Evolutionary conservation across 2,113 vertebrate genomes (phyloP).

Genomic region (Hoplias malabaricus): DNA sequence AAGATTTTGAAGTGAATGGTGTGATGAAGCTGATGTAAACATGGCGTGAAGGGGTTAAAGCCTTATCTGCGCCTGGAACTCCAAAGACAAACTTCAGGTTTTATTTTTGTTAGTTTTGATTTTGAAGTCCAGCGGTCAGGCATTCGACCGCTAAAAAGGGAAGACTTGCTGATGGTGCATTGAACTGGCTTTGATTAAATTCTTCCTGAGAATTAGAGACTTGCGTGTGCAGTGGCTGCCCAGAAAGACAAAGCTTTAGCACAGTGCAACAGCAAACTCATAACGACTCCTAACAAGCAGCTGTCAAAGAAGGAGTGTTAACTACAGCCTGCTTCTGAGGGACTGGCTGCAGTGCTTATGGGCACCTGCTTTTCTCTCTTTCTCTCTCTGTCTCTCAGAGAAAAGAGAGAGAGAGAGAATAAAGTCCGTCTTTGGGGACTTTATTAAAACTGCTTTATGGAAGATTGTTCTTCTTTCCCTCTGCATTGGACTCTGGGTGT

Average conservation of each 20-base stretch:
- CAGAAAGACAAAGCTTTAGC: not conserved
- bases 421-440: conserved; percentile 72
- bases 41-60: too few species aligned
- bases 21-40: too few species aligned
- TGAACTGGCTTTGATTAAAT: not conserved
- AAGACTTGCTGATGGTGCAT: not conserved
- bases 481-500: conserved; percentile 21
- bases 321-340: not conserved
- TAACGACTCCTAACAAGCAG: not conserved
- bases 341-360: not conserved
- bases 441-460: conserved; percentile 75
- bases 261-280: too few species aligned
- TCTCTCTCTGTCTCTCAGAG: too few species aligned
- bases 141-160: not conserved
- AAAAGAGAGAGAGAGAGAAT: not conserved
- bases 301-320: not conserved
- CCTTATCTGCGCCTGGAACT: too few species aligned
- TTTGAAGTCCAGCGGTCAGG: not conserved
- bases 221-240: not conserved
- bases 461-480: conserved; percentile 63
- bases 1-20: too few species aligned
- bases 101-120: not conserved
- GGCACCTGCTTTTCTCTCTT: not conserved
- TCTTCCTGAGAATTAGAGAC: not conserved
- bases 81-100: not conserved